Percentiles rank a stretch among this genome's conserved stretches.
These are phyloP conservation scores for Penaeus monodon DNA, from an alignment of 2,888 invertebrate species.

Conservation along the genomic window DNA sequence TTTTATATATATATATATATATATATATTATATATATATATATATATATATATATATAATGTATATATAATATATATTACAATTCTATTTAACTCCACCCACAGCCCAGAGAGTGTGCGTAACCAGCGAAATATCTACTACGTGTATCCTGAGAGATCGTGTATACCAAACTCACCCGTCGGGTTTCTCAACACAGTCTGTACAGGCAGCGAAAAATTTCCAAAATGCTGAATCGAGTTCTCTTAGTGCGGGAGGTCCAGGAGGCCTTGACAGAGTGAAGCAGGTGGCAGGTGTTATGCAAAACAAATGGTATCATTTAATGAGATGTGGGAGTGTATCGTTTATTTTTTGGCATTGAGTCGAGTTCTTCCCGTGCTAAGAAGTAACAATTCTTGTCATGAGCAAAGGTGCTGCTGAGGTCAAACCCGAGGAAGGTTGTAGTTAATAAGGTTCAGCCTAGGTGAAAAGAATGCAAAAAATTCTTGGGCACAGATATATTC, in stretches of 20 bases:
- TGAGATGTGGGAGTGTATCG: too few species aligned
- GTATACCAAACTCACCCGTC: conserved; percentile 94
- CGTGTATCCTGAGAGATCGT: conserved; percentile 93
- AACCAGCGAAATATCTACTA: conserved; percentile 94
- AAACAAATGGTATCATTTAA: too few species aligned
- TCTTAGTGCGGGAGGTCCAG: conserved; percentile 65
- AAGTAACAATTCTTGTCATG: too few species aligned
- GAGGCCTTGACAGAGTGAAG: conserved; percentile 29
- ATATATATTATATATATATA: not conserved
- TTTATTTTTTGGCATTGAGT: too few species aligned
- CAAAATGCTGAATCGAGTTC: conserved; percentile 63
- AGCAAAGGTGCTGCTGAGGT: too few species aligned
- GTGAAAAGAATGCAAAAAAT: too few species aligned
- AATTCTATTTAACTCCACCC: conserved; percentile 66
- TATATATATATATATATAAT: not conserved
- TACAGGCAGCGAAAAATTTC: conserved; percentile 79
- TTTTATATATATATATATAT: not conserved
- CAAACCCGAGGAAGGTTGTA: too few species aligned
- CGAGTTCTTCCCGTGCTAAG: too few species aligned
- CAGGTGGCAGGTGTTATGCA: too few species aligned
- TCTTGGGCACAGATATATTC: too few species aligned
- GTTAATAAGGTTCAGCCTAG: too few species aligned
- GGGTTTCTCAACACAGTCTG: too few species aligned
- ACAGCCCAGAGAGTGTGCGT: conserved; percentile 91
- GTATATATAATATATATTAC: not conserved